Conservation (phyloP, 1,140 invertebrate species). For the Zelostemma sp. region DNA sequence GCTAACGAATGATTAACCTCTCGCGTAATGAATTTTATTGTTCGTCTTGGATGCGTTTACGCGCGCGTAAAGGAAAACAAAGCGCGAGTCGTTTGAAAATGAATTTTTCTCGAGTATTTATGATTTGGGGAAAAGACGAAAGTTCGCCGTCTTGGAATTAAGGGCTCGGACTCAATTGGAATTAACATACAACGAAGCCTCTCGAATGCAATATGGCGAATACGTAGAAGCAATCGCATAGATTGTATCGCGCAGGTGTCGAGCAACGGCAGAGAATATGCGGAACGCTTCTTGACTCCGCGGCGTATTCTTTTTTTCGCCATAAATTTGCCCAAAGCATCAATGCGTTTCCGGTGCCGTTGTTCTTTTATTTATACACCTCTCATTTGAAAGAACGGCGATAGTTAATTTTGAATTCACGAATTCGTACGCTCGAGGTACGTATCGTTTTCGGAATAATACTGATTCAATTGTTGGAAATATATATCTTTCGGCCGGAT, state of each 20-base stretch:
- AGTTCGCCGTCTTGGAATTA: constrained; percentile 50
- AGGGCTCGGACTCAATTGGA: constrained; percentile 51
- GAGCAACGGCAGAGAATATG: constrained; percentile 47
- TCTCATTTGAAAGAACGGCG: constrained; percentile 30
- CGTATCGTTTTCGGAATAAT: constrained; percentile 2
- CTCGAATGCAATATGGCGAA: constrained; percentile 53
- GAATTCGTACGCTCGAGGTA: constrained; percentile 28
- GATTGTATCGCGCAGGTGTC: constrained; percentile 52
- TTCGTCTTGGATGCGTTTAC: too few relatives aligned
- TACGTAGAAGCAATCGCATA: constrained; percentile 49
- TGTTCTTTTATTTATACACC: constrained; percentile 36
- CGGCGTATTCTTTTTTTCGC: constrained; percentile 42
- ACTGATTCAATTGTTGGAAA: background rate
- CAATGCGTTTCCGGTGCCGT: constrained; percentile 48
- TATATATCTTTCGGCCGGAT: background rate
- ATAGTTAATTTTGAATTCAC: constrained; percentile 28
- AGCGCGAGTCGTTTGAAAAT: too few relatives aligned
- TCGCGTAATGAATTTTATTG: too few relatives aligned
- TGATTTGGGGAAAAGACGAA: constrained; percentile 35
- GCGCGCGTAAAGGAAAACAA: too few relatives aligned
- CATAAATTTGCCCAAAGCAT: constrained; percentile 50
- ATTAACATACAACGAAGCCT: constrained; percentile 53
- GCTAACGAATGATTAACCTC: background rate
- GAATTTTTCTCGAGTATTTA: constrained; percentile 14
- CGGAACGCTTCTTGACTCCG: constrained; percentile 44